Percentiles rank a stretch among this genome's conserved stretches.
Evolutionary conservation across 2,113 vertebrate species (phyloP).

Genomic region (Antennarius striatus): DNA sequence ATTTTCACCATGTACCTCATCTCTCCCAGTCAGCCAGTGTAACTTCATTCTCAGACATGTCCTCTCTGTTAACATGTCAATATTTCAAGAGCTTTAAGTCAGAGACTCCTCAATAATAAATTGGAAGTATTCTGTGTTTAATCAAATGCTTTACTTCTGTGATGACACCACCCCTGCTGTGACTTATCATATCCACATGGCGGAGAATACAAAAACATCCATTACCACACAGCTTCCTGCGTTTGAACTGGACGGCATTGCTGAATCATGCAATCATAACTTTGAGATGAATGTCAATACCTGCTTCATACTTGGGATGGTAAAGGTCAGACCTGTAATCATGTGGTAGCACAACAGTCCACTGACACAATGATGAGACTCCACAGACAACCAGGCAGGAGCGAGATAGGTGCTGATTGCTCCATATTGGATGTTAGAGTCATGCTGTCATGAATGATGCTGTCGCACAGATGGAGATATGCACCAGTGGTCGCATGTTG

Average conservation of each 20-base stretch:
- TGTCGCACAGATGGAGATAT: slow-evolving; percentile 51
- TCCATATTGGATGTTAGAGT: slow-evolving; percentile 67
- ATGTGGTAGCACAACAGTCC: slow-evolving; percentile 66
- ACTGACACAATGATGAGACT: slow-evolving; percentile 71
- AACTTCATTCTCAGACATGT: slow-evolving; percentile 13
- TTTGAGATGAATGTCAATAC: slow-evolving; percentile 63
- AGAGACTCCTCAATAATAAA: slow-evolving; percentile 34
- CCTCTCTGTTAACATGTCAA: slow-evolving; percentile 39
- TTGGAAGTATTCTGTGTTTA: slow-evolving; percentile 36
- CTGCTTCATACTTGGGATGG: slow-evolving; percentile 42
- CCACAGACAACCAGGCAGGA: slow-evolving; percentile 41
- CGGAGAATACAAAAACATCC: slow-evolving; percentile 37
- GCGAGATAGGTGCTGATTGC: slow-evolving; percentile 60
- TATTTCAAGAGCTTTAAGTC: slow-evolving; percentile 40
- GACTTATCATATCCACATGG: slow-evolving; percentile 4
- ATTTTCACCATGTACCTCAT: slow-evolving; percentile 44
- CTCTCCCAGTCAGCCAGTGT: slow-evolving; percentile 8
- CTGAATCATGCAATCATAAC: slow-evolving; percentile 71
- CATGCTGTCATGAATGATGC: slow-evolving; percentile 54
- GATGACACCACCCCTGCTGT: slow-evolving; percentile 26
- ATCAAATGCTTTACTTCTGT: slow-evolving; percentile 41
- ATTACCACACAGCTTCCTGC: slow-evolving; percentile 38
- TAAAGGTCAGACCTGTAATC: slow-evolving; percentile 75
- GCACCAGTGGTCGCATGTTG: slow-evolving; percentile 41
- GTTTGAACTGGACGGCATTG: slow-evolving; percentile 65